Base-by-base conservation (phyloP, 1,140 invertebrate genomes). In the Tyrophagus putrescentiae region DNA sequence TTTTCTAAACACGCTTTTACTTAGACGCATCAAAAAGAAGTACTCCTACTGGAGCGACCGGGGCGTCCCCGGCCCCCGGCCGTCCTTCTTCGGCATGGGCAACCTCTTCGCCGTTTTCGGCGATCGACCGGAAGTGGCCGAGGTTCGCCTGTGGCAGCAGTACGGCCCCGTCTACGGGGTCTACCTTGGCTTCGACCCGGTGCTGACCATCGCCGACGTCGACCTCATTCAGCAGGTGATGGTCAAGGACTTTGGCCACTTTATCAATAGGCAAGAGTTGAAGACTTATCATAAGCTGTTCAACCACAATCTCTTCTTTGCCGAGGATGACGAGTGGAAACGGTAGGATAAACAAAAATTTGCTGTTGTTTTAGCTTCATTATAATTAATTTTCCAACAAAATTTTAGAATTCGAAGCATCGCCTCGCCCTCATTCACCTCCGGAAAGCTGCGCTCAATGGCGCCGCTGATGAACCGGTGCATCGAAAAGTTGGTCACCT, bases 391-490 rank as follows among this genome's bases (percentile, higher is more conserved):
- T n/a, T n/a, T n/a, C n/a, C n/a, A n/a, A n/a, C n/a, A n/a, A n/a
- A n/a, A n/a, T n/a, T n/a, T n/a, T n/a, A n/a, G n/a, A n/a, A 61
- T 79, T 1, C 68, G 80, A 28, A 68, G 70, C 25, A 78, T 79
- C 53, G 67, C 79, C 39, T 76, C 75, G 9, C 78, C 78, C 7
- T 71, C 76, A 4, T 81, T 80, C 66, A 76, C 77, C 1, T 68
- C 75, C 3, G 69, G 72, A 7, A 80, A 80, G 70, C 72, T 82
- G 60, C 77, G 73, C 66, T 70, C 70, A 21, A 80, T 80, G 75
- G 16, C 32, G 16, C 21, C 52, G 29, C 5, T 13, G 5, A 60
- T 60, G 29, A 25, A 32, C 21, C 4, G 23, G 21, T n/a, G 16
- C 16, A n/a, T 18, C 21, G n/a, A 61, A 9, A 61, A 63, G 28